Evolutionary conservation across 2,888 invertebrate species (phyloP).

Genomic region (Tachina fera): DNA sequence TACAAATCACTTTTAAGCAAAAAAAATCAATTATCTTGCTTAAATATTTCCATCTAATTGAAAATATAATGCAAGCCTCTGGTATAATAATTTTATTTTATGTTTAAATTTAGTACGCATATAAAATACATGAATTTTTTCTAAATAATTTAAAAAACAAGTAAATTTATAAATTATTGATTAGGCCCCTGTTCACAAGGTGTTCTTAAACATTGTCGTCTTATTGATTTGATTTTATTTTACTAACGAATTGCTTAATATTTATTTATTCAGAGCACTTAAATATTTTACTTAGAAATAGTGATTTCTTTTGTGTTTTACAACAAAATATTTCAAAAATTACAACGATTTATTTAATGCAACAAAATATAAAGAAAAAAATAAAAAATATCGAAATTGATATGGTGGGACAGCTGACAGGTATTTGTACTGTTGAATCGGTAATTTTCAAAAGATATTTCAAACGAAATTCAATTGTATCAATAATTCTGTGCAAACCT

Average conservation of each 20-base stretch:
- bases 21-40: too few relatives aligned
- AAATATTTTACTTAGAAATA: conserved; percentile 31
- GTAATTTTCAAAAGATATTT: conserved; percentile 63
- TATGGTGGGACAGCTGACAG: conserved; percentile 59
- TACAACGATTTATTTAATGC: conserved; percentile 34
- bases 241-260: conserved; percentile 6
- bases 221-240: background rate
- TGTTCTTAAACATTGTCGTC: conserved; percentile 10
- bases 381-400: conserved; percentile 7
- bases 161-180: background rate
- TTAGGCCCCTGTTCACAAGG: background rate
- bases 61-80: too few relatives aligned
- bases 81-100: background rate
- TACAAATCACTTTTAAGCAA: too few relatives aligned
- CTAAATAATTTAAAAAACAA: background rate
- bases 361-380: background rate
- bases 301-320: conserved; percentile 17
- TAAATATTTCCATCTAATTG: too few relatives aligned
- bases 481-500: background rate
- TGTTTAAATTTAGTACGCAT: background rate
- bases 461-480: conserved; percentile 45
- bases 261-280: conserved; percentile 64
- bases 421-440: conserved; percentile 58
- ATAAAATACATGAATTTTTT: background rate
- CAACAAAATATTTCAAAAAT: conserved; percentile 40